Evolutionary conservation across 2,797 vertebrate genomes (phyloP), one percentile per base, ranked within the genome.

Genomic region (Chelonia mydas): DNA sequence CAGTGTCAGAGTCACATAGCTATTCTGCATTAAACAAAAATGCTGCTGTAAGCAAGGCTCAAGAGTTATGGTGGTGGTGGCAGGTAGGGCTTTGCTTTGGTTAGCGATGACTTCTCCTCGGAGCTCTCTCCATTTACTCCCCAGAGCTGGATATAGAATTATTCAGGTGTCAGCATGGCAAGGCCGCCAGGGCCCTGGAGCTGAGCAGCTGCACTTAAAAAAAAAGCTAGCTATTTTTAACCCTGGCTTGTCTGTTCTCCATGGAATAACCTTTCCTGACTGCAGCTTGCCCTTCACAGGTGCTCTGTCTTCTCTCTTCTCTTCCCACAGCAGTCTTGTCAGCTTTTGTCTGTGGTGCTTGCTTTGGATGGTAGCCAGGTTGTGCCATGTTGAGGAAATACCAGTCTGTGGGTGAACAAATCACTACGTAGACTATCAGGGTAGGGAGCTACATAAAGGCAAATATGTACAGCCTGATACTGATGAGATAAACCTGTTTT

Each of bases 201-300:
- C 81, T 5, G 31, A 95, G 96, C 97, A 97, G 97, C 97, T 97
- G 96, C 87, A 2, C 94, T 94, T 82, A 92, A 41, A 41, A 41
- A 41, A 93, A 91, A 90, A 94, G 93, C 93, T 92, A 86, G 93
- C 95, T 96, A 96, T 95, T 96, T 97, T 96, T 97, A 97, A 87
- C 95, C 92, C 87, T 54, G 81, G 4, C 89, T 85, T 1, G 15
- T 25, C 95, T 91, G 89, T 90, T 82, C 23, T 0, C 79, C 8
- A 72, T 41, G n/a, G 68, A 91, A 85, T 79, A 95, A 91, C 96
- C 95, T 95, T 83, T 81, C 89, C 83, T 95, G 11, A 54, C 92
- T 85, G 0, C 81, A 19, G 81, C 81, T 5, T 0, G 90, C 92
- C 83, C 86, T 91, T 79, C 53, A 88, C 95, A 87, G 90, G 96